These are phyloP conservation scores for Macropis europaea DNA, from an alignment of 2,888 invertebrate genomes.

Conservation along the genomic window DNA sequence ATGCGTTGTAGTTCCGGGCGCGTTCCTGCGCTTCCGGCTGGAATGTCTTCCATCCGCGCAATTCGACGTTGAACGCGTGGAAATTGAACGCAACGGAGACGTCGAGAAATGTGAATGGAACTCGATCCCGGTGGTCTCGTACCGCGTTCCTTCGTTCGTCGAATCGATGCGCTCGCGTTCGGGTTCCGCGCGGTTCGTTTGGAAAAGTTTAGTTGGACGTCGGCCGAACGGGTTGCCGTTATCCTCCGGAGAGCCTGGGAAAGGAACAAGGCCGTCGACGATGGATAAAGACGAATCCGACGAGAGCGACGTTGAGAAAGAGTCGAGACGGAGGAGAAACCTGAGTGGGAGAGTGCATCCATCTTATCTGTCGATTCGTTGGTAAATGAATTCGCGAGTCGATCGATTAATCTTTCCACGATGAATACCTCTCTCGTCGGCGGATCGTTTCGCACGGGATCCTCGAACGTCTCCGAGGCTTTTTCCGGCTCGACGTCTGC, in stretches of 20 bases:
- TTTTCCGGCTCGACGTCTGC: background rate
- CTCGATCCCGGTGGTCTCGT: no score
- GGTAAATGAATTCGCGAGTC: conserved; percentile 57
- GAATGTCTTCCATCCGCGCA: no score
- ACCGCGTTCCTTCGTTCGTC: no score
- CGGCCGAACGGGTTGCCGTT: no score
- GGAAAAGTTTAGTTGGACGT: background rate
- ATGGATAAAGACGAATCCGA: background rate
- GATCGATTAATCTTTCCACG: conserved; percentile 54
- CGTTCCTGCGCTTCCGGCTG: no score
- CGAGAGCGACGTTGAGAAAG: background rate
- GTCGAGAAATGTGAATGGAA: no score
- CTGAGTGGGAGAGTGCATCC: conserved; percentile 19
- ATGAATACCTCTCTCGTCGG: conserved; percentile 17
- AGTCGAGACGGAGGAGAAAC: background rate
- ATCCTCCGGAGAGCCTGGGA: background rate
- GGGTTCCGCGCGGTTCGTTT: background rate
- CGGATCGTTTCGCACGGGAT: conserved; percentile 1
- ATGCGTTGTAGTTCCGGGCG: no score
- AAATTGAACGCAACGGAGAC: no score
- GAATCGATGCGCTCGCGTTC: no score
- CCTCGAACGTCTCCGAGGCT: background rate
- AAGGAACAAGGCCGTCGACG: background rate
- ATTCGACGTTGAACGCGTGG: no score
- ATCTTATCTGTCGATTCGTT: conserved; percentile 57